Evolutionary conservation across 2,797 vertebrate species (phyloP), one percentile per base, ranked within the genome.

Genomic region (Sternotherus odoratus): DNA sequence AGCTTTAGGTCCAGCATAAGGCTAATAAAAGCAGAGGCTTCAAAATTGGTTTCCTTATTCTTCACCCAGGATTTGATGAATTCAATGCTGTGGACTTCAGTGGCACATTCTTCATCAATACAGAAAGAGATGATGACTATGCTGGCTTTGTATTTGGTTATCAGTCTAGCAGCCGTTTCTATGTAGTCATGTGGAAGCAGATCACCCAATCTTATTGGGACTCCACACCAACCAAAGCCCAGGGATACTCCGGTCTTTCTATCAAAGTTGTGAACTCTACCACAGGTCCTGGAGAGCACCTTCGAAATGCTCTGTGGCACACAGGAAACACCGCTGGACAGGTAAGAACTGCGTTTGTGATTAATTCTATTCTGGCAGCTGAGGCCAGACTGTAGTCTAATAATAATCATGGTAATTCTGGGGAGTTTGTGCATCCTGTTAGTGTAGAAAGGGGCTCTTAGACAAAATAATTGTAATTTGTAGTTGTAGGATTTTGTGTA

Each of bases 171-270:
- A 99, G 99, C 79, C 99, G 99, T 93, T 99, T 99, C 98, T 99
- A 99, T 57, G 99, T 99, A 4, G 99, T 99, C 83, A 99, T 99
- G 99, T 99, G 99, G 99, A 99, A 99, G 95, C 99, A 99, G 97
- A 98, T 99, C 96, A 99, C 99, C 6, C 99, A 99, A 97, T 99
- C 99, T 8, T 99, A 99, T 95, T 99, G 99, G 99, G 99, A 99
- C 72, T 96, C 98, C 80, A 98, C 98, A 23, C 99, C 99, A 83
- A 99, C 99, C 13, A 99, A 98, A 98, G 99, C 99, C 96, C 99
- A 99, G 96, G 99, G 99, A 74, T 99, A 99, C 97, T 99, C 99
- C 0, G 99, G 99, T 89, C 98, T 99, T 90, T 99, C 99, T 77
- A 99, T 99, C 97, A 99, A 99, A 98, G 99, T 99, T 49, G 99